phyloP scores from a whole-genome alignment of 2,888 invertebrate species.

The Imbricaverruca yamaguchii region DNA sequence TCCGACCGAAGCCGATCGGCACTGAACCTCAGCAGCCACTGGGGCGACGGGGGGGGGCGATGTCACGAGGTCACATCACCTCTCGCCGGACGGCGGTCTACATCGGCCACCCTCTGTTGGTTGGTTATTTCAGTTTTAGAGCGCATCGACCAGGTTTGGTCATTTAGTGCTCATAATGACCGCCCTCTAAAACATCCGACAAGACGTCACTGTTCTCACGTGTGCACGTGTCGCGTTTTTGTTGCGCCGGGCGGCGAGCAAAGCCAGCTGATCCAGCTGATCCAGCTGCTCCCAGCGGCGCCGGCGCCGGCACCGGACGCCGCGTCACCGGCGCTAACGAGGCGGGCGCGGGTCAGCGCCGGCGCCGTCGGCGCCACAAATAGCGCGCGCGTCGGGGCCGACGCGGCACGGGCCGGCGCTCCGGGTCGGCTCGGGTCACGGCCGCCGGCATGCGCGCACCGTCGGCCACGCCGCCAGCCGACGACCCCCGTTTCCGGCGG shows the following conservation, averaged over 20 bases:
- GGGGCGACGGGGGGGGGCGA: no score
- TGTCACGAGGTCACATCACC: no score
- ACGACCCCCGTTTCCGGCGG: slow-evolving; percentile 86
- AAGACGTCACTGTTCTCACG: no score
- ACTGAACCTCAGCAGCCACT: no score
- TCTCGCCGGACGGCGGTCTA: no score
- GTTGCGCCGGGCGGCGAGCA: background rate
- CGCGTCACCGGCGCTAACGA: background rate
- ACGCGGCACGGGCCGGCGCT: slow-evolving; percentile 25
- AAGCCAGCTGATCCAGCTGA: background rate
- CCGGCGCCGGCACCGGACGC: background rate
- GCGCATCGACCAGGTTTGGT: no score
- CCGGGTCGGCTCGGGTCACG: slow-evolving; percentile 34
- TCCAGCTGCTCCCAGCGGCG: slow-evolving; percentile 54
- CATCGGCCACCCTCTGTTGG: no score
- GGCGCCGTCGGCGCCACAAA: background rate
- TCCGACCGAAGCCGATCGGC: no score
- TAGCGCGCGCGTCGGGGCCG: background rate
- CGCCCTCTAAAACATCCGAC: no score
- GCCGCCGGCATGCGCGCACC: slow-evolving; percentile 52
- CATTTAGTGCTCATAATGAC: no score
- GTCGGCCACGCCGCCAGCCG: slow-evolving; percentile 92
- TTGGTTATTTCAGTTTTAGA: no score
- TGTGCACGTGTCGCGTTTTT: no score
- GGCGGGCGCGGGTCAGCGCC: background rate